Evolutionary conservation across 2,888 invertebrate genomes (phyloP).

Genomic region (Apotomis betuletana): DNA sequence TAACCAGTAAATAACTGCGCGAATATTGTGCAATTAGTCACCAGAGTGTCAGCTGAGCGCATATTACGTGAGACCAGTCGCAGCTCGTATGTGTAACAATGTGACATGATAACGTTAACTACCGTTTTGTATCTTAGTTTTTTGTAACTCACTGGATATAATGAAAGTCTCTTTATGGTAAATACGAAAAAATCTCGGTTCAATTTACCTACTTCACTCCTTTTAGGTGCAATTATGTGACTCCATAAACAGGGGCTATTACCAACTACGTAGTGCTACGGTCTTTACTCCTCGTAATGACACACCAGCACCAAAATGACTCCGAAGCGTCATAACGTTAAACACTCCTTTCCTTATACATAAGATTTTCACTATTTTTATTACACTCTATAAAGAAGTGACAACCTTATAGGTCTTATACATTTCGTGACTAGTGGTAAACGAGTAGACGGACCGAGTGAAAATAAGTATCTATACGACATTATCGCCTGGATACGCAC

Average conservation of each 20-base stretch:
- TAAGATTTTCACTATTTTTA: too few relatives aligned
- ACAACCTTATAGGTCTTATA: too few relatives aligned
- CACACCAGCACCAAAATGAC: background rate
- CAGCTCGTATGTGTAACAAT: background rate
- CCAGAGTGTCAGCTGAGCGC: background rate
- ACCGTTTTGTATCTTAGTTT: background rate
- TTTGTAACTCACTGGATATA: background rate
- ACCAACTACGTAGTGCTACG: constrained; percentile 6
- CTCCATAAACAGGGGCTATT: background rate
- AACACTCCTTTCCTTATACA: too few relatives aligned
- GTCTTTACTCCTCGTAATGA: constrained; percentile 12
- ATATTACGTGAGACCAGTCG: background rate
- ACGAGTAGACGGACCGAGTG: too few relatives aligned
- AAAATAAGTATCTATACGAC: too few relatives aligned
- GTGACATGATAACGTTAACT: background rate
- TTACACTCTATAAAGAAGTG: too few relatives aligned
- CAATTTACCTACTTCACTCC: too few relatives aligned
- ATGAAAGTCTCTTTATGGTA: background rate
- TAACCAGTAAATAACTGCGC: constrained; percentile 8
- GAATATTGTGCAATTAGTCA: constrained; percentile 16
- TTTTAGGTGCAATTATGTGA: background rate
- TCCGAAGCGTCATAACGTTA: background rate
- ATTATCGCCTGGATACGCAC: too few relatives aligned
- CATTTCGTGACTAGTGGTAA: too few relatives aligned
- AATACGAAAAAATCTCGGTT: too few relatives aligned